These are phyloP conservation scores for Cavia aperea DNA, from an alignment of 2,113 vertebrate species.

Conservation along the genomic window DNA sequence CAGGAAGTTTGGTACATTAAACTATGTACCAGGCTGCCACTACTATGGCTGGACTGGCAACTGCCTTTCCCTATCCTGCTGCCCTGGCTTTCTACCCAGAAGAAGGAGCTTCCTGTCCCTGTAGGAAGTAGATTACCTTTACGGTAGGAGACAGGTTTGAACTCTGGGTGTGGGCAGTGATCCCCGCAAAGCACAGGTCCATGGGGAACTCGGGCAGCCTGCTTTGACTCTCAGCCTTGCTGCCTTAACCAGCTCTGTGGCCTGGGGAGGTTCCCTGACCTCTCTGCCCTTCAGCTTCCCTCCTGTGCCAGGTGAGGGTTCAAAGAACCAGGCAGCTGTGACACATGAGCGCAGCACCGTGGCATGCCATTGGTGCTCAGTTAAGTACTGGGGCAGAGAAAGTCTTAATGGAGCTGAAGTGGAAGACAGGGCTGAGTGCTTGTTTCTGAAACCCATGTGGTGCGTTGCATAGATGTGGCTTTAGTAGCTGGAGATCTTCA, in stretches of 20 bases:
- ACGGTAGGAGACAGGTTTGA: background rate
- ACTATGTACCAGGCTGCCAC: background rate
- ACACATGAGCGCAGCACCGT: background rate
- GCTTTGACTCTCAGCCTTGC: background rate
- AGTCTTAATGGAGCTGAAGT: background rate
- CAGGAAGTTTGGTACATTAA: background rate
- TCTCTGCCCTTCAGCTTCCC: background rate
- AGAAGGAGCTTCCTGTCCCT: background rate
- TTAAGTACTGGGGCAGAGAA: background rate
- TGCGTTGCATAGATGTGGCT: background rate
- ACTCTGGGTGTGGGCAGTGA: background rate
- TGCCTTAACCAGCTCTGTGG: background rate
- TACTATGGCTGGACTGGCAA: background rate
- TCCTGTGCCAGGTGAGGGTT: background rate
- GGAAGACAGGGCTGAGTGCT: background rate
- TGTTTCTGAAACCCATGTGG: background rate
- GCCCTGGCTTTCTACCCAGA: background rate
- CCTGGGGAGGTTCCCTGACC: background rate
- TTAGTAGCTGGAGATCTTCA: background rate
- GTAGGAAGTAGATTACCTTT: background rate
- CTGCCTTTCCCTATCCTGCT: background rate
- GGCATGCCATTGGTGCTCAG: background rate
- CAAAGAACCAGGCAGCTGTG: background rate
- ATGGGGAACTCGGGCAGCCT: background rate
- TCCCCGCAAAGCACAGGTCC: background rate